Percentiles rank a stretch among this genome's conserved stretches.
Conservation (phyloP, 2,888 invertebrate species). For the Oeneis ivallda region DNA sequence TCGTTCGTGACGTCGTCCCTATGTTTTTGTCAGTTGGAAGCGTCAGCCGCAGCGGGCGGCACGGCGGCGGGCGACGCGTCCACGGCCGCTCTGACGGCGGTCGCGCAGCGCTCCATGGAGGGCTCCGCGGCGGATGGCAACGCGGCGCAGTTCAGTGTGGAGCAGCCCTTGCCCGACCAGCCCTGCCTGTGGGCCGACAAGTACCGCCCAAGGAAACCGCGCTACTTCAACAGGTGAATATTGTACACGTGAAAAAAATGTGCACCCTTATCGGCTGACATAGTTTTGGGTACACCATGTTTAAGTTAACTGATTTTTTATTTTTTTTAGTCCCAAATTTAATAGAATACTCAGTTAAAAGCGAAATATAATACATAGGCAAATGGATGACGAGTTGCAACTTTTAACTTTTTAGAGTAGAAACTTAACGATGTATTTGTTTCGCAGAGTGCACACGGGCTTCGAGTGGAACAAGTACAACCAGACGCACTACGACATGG, state of each 20-base stretch:
- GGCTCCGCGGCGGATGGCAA: conserved; percentile 64
- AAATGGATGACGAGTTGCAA: too few relatives aligned
- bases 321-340: too few relatives aligned
- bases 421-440: background rate
- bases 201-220: conserved; percentile 97
- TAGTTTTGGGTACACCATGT: background rate
- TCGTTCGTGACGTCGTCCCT: too few relatives aligned
- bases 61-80: conserved; percentile 84
- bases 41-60: conserved; percentile 64
- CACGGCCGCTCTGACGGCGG: conserved; percentile 60
- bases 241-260: background rate
- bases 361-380: too few relatives aligned
- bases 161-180: conserved; percentile 91
- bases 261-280: too few relatives aligned
- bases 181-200: conserved; percentile 98
- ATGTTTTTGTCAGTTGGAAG: too few relatives aligned
- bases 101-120: conserved; percentile 47
- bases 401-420: background rate
- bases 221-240: conserved; percentile 93
- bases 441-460: conserved; percentile 91
- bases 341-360: too few relatives aligned
- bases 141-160: conserved; percentile 95
- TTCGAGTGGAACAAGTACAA: conserved; percentile 99
- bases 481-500: conserved; percentile 99
- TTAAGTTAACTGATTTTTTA: too few relatives aligned